These are phyloP conservation scores for Oryzias melastigma DNA, from an alignment of 2,113 vertebrate genomes.

Conservation along the genomic window DNA sequence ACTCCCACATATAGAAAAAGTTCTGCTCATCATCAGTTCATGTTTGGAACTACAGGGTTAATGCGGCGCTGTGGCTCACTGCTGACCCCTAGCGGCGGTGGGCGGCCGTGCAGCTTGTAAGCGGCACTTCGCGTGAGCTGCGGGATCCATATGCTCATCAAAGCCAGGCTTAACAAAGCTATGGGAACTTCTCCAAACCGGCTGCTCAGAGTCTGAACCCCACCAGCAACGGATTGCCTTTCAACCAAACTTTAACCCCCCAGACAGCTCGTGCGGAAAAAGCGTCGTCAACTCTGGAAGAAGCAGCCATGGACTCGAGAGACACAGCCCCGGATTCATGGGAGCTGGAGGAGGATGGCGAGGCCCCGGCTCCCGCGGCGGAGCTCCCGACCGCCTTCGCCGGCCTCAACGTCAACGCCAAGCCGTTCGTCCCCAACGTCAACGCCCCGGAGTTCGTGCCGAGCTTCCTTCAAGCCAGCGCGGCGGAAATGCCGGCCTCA, in stretches of 20 bases:
- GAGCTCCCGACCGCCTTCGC: slow-evolving; percentile 87
- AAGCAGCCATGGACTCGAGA: slow-evolving; percentile 80
- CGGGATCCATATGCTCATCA: slow-evolving; percentile 60
- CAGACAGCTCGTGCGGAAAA: neutral
- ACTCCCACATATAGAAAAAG: no score
- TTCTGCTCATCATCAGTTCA: no score
- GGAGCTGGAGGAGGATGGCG: slow-evolving; percentile 93
- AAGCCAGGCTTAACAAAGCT: slow-evolving; percentile 57
- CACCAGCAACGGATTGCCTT: slow-evolving; percentile 24
- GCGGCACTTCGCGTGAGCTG: slow-evolving; percentile 39
- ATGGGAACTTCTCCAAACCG: slow-evolving; percentile 59
- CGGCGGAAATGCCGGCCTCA: slow-evolving; percentile 49
- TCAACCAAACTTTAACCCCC: neutral
- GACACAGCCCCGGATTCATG: slow-evolving; percentile 98
- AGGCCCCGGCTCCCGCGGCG: slow-evolving; percentile 83
- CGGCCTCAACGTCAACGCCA: slow-evolving; percentile 94
- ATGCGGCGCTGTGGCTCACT: neutral
- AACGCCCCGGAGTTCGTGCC: slow-evolving; percentile 94
- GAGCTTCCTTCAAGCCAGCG: slow-evolving; percentile 77
- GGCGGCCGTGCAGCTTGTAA: slow-evolving; percentile 13
- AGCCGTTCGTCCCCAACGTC: slow-evolving; percentile 93
- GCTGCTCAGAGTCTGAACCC: slow-evolving; percentile 53
- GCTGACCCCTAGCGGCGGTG: slow-evolving; percentile 41
- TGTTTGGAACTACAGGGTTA: neutral
- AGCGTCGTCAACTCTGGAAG: slow-evolving; percentile 45